Percentiles rank a stretch among this genome's conserved stretches.
These are phyloP conservation scores for Rhaphigaster nebulosa DNA, from an alignment of 2,888 invertebrate species.

Conservation along the genomic window DNA sequence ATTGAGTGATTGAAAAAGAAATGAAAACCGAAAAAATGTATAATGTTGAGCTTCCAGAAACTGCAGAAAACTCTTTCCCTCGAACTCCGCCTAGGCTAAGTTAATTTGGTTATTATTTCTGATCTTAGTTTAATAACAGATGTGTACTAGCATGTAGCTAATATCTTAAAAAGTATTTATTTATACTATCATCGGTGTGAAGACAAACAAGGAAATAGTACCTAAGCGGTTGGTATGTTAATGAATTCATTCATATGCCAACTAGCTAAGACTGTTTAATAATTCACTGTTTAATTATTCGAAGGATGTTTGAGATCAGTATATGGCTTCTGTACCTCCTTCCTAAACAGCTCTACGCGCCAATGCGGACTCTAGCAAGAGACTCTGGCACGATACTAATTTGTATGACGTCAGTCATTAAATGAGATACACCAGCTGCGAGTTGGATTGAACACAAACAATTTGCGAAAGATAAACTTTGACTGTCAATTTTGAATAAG, in stretches of 20 bases:
- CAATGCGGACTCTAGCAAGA: neutral
- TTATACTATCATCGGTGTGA: neutral
- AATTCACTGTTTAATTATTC: neutral
- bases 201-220: neutral
- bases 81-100: no score
- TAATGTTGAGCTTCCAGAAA: no score
- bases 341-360: neutral
- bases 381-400: neutral
- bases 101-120: no score
- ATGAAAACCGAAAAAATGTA: no score
- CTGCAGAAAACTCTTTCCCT: no score
- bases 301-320: neutral
- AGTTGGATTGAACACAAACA: no score
- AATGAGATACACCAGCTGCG: neutral
- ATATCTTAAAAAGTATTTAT: no score
- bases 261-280: neutral
- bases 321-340: neutral
- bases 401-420: neutral
- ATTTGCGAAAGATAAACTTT: no score
- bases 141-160: no score
- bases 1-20: no score
- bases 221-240: neutral
- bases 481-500: no score
- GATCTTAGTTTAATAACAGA: no score
- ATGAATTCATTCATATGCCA: neutral